Conservation (phyloP, 2,797 vertebrate species). For the Anguilla obscura region DNA sequence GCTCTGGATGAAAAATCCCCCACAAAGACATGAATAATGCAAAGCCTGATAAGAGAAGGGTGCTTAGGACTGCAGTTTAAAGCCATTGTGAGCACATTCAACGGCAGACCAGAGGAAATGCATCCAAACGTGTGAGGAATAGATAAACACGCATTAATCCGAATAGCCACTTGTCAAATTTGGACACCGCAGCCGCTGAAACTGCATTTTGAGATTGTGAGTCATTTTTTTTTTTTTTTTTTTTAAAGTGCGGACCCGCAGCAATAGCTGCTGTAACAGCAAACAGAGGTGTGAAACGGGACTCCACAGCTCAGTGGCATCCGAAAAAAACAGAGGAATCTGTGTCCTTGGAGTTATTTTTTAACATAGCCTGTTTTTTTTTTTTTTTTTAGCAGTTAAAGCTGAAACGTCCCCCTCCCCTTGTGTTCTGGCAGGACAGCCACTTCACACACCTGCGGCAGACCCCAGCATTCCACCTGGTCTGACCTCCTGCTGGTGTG, state of each 20-base stretch:
- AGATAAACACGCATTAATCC: background rate
- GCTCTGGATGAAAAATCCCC: background rate
- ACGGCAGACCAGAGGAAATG: background rate
- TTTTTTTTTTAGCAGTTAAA: background rate
- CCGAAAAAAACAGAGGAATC: background rate
- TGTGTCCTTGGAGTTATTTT: background rate
- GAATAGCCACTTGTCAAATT: background rate
- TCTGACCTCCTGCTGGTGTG: background rate
- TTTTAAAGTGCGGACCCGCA: background rate
- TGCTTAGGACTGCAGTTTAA: background rate
- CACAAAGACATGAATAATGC: slow-evolving; percentile 7
- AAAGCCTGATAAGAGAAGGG: background rate
- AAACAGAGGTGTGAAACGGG: background rate
- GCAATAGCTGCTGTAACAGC: background rate
- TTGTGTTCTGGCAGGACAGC: background rate
- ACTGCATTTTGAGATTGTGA: background rate
- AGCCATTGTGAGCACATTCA: background rate
- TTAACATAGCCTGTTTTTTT: background rate
- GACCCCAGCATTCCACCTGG: background rate
- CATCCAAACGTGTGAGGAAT: background rate
- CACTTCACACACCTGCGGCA: background rate
- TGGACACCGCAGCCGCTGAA: background rate
- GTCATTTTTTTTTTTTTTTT: background rate
- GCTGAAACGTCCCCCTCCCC: background rate
- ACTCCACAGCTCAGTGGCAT: background rate